Percentiles rank a stretch among this genome's conserved stretches.
Conservation (phyloP, 2,888 invertebrate genomes). For the Noctua comes region DNA sequence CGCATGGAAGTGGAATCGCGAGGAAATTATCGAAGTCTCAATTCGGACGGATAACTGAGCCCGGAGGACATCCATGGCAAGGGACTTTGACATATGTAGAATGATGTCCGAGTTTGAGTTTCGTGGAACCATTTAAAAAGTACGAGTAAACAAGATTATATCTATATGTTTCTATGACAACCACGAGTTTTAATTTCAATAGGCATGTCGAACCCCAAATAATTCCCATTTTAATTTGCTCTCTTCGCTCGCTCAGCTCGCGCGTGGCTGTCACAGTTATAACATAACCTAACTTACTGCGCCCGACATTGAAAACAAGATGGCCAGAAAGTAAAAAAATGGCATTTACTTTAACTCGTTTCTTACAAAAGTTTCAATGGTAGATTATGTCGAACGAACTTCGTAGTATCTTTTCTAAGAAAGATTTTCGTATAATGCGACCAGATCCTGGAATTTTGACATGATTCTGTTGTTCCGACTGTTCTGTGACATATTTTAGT, state of each 20-base stretch:
- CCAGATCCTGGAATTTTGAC: too few species aligned
- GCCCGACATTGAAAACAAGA: not conserved
- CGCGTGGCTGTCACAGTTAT: not conserved
- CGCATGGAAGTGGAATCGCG: too few species aligned
- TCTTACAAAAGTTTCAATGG: not conserved
- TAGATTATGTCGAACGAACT: not conserved
- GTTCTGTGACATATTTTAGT: too few species aligned
- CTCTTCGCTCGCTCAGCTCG: not conserved
- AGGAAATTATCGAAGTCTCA: too few species aligned
- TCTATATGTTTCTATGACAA: too few species aligned
- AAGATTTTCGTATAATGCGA: not conserved
- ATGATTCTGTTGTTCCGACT: too few species aligned
- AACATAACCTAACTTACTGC: not conserved
- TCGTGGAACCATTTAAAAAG: too few species aligned
- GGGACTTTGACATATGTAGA: too few species aligned
- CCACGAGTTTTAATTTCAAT: not conserved
- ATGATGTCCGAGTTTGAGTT: too few species aligned
- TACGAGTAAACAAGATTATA: too few species aligned
- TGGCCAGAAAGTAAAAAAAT: not conserved
- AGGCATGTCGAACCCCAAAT: not conserved
- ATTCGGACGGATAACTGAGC: too few species aligned
- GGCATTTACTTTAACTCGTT: not conserved
- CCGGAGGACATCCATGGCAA: too few species aligned
- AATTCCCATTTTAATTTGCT: not conserved
- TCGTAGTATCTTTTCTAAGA: not conserved